These are phyloP conservation scores for Bombus ignitus DNA, from an alignment of 1,140 invertebrate genomes.

Conservation along the genomic window DNA sequence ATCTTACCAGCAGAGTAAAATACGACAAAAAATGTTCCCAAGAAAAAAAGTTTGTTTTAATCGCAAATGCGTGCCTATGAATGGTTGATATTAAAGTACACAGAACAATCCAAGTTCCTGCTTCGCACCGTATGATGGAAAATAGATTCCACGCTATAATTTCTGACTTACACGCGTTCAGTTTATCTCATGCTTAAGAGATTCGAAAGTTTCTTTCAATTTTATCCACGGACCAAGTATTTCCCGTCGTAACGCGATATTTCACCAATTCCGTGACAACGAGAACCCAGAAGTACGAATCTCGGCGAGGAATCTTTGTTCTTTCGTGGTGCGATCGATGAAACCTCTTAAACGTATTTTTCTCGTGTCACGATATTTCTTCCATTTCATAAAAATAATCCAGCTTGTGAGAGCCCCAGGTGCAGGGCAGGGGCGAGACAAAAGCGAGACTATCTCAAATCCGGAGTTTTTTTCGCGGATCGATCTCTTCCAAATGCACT, in stretches of 20 bases:
- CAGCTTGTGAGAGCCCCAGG: neutral
- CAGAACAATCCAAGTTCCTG: no score
- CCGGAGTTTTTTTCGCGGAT: constrained; percentile 4
- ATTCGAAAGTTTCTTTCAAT: constrained; percentile 16
- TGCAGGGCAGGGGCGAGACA: neutral
- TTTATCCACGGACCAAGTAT: neutral
- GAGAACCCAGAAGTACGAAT: constrained; percentile 19
- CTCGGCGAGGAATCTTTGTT: constrained; percentile 29
- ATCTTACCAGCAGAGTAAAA: neutral
- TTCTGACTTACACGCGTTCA: neutral
- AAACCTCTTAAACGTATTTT: constrained; percentile 45
- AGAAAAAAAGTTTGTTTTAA: no score
- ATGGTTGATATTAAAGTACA: no score
- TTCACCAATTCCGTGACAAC: constrained; percentile 11
- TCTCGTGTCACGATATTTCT: constrained; percentile 48
- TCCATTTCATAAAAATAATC: constrained; percentile 46
- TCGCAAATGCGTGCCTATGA: no score
- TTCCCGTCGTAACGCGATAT: constrained; percentile 9
- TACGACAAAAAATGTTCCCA: neutral
- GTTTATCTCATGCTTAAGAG: neutral
- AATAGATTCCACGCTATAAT: neutral
- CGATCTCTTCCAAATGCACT: constrained; percentile 33
- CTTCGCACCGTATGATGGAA: no score
- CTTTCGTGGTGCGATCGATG: constrained; percentile 23
- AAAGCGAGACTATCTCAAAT: neutral